Percentiles rank a stretch among this genome's conserved stretches.
These are phyloP conservation scores for Myiozetetes cayanensis DNA, from an alignment of 2,113 vertebrate species.

Conservation along the genomic window DNA sequence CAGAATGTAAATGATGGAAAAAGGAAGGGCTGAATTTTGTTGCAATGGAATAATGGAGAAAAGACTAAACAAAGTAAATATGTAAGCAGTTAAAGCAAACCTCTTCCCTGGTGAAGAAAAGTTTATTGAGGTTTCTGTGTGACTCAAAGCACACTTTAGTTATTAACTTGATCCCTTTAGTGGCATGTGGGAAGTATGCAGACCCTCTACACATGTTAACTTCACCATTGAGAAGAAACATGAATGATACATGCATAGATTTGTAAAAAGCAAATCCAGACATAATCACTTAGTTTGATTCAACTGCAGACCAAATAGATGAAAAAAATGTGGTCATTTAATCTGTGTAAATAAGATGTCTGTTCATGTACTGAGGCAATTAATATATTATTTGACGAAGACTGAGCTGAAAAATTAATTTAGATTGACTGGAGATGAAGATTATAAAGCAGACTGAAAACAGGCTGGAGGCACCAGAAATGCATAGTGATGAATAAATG, in stretches of 20 bases:
- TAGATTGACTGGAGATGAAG: constrained; percentile 2
- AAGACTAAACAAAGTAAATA: constrained; percentile 14
- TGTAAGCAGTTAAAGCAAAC: constrained; percentile 13
- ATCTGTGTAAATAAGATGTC: not conserved
- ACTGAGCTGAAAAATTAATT: constrained; percentile 19
- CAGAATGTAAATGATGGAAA: not conserved
- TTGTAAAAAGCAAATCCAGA: not conserved
- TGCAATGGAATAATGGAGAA: not conserved
- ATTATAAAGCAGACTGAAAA: constrained; percentile 32
- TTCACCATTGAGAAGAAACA: not conserved
- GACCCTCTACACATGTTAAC: not conserved
- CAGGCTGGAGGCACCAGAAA: not conserved
- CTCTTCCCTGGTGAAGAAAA: not conserved
- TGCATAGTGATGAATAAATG: not conserved
- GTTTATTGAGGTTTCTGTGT: constrained; percentile 5
- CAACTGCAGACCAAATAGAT: not conserved
- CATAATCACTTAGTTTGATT: not conserved
- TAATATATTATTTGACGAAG: not conserved
- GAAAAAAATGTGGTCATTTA: not conserved
- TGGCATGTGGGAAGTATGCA: not conserved
- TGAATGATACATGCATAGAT: not conserved
- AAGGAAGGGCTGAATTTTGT: not conserved
- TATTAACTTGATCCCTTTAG: not conserved
- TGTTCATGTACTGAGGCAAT: not conserved
- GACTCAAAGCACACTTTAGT: not conserved